A percentile compares a stretch with the other conserved stretches of the same genome.
Evolutionary conservation across 2,797 vertebrate species (phyloP).

Genomic region (Pterois miles): DNA sequence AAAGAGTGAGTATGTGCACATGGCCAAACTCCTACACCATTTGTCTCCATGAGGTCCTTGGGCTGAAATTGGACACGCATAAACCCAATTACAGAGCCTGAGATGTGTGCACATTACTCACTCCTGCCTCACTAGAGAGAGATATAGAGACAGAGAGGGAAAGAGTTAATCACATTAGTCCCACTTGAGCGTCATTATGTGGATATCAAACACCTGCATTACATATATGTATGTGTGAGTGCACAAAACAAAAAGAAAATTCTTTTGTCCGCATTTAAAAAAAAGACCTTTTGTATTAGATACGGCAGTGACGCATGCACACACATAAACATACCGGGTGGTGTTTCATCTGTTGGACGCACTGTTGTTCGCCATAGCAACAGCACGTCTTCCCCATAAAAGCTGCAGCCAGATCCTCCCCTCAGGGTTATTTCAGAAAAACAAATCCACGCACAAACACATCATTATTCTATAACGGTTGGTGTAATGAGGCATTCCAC

Average conservation of each 20-base stretch:
- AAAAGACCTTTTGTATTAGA: background rate
- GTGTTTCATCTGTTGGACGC: constrained; percentile 28
- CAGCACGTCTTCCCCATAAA: constrained; percentile 50
- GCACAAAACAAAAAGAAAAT: background rate
- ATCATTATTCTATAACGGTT: constrained; percentile 7
- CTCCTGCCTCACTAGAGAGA: constrained; percentile 8
- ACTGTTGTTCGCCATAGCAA: constrained; percentile 61
- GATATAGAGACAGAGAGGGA: constrained; percentile 10
- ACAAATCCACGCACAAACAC: background rate
- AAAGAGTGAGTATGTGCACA: background rate
- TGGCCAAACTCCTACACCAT: constrained; percentile 4
- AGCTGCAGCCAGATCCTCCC: constrained; percentile 35
- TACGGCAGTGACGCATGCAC: constrained; percentile 1
- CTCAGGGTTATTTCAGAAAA: constrained; percentile 29
- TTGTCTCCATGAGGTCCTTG: constrained; percentile 28
- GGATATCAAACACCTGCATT: constrained; percentile 47
- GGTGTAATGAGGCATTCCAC: constrained; percentile 4
- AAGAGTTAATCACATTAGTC: constrained; percentile 54
- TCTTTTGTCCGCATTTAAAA: background rate
- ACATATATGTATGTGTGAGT: background rate
- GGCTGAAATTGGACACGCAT: constrained; percentile 36
- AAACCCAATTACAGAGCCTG: constrained; percentile 66
- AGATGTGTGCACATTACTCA: constrained; percentile 62
- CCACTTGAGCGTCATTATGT: constrained; percentile 44
- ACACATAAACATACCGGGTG: background rate